phyloP scores from a whole-genome alignment of 2,797 vertebrate species.

The Brachymystax lenok region DNA sequence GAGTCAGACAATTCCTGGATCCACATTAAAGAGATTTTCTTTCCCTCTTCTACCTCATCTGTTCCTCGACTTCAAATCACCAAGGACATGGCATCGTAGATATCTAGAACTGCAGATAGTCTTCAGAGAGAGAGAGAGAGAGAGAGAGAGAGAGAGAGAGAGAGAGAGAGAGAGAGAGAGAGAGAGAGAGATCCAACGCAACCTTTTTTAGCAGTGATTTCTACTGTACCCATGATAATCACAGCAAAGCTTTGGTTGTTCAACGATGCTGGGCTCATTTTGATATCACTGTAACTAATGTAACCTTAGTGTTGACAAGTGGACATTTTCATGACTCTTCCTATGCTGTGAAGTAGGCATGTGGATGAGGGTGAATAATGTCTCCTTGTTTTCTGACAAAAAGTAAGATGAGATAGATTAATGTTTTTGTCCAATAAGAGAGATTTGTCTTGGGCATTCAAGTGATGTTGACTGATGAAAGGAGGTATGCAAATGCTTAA shows the following conservation, averaged over 20 bases:
- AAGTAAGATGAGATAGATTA: neutral
- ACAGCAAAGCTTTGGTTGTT: slow-evolving; percentile 67
- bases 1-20: neutral
- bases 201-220: slow-evolving; percentile 40
- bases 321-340: neutral
- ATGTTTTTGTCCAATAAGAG: neutral
- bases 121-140: neutral
- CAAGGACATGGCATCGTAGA: neutral
- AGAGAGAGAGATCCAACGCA: slow-evolving; percentile 16
- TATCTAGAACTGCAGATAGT: neutral
- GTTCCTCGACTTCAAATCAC: neutral
- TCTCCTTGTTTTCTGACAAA: neutral
- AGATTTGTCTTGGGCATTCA: neutral
- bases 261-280: slow-evolving; percentile 74
- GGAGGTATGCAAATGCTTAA: slow-evolving; percentile 10
- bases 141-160: neutral
- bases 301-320: neutral
- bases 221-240: slow-evolving; percentile 68
- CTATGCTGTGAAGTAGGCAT: neutral
- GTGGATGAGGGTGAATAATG: neutral
- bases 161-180: slow-evolving; percentile 56
- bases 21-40: neutral
- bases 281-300: slow-evolving; percentile 20
- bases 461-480: neutral
- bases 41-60: neutral